phyloP scores from a whole-genome alignment of 2,888 invertebrate genomes.

The Ichneumon xanthorius region DNA sequence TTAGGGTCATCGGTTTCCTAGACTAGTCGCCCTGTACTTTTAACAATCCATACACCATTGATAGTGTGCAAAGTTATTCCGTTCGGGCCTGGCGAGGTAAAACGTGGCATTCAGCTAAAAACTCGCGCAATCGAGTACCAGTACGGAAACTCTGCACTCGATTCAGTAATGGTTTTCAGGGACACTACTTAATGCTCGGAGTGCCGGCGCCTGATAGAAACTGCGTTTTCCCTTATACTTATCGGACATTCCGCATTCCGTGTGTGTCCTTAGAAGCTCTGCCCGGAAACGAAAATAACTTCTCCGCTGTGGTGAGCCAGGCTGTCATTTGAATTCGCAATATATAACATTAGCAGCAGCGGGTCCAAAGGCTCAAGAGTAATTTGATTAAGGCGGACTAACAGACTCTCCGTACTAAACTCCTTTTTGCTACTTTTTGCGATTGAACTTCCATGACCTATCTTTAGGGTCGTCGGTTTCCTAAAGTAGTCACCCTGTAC shows the following conservation, averaged over 20 bases:
- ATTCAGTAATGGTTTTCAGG: slow-evolving; percentile 8
- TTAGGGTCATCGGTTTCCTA: not conserved
- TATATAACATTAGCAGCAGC: not conserved
- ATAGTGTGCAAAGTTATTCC: not conserved
- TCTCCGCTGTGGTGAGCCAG: not conserved
- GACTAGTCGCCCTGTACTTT: not conserved
- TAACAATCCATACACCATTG: not conserved
- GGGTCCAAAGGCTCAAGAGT: not conserved
- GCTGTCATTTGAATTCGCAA: not conserved
- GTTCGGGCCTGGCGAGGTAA: not conserved
- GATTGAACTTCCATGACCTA: not conserved
- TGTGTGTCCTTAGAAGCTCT: not conserved
- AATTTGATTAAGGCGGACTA: not conserved
- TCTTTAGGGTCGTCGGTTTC: not conserved
- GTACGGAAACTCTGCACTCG: not conserved
- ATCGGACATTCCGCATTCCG: not conserved
- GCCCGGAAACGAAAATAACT: not conserved
- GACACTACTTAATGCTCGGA: not conserved
- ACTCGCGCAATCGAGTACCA: not conserved
- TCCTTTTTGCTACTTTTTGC: not conserved
- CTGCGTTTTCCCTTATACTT: not conserved
- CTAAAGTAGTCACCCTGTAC: not conserved
- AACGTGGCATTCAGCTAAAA: not conserved
- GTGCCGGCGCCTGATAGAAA: not conserved
- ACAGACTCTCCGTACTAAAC: not conserved